Conservation (phyloP, 1,140 invertebrate genomes). For the Drosophila micromelanica region DNA sequence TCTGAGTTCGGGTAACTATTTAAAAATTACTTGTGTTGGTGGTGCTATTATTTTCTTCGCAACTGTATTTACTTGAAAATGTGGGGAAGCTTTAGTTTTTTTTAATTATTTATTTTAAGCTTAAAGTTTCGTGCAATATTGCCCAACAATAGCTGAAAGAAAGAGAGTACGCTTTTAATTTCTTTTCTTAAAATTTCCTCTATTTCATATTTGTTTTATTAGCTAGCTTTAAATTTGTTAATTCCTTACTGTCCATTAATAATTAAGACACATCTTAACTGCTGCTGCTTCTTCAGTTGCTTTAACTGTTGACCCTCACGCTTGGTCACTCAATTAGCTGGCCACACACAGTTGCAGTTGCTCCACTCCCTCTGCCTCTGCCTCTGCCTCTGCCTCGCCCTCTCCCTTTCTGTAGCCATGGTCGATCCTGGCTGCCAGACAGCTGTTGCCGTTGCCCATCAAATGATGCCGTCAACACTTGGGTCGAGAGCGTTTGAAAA, state of each 20-base stretch:
- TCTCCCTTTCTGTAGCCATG: background rate
- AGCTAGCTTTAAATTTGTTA: slow-evolving; percentile 20
- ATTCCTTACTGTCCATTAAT: background rate
- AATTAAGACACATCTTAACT: slow-evolving; percentile 38
- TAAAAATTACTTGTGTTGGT: too few species aligned
- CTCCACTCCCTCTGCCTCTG: background rate
- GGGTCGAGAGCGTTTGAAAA: slow-evolving; percentile 18
- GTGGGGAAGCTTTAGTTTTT: background rate
- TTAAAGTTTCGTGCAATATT: too few species aligned
- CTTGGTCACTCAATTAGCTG: slow-evolving; percentile 51
- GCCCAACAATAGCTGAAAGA: too few species aligned
- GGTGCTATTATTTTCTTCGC: too few species aligned
- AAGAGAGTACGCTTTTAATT: too few species aligned
- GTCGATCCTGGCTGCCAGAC: slow-evolving; percentile 22
- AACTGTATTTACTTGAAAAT: background rate
- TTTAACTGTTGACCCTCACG: slow-evolving; percentile 45
- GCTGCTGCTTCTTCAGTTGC: slow-evolving; percentile 6
- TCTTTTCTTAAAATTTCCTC: too few species aligned
- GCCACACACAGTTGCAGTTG: slow-evolving; percentile 36
- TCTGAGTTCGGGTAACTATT: too few species aligned
- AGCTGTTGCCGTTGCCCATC: slow-evolving; percentile 45
- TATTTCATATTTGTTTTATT: too few species aligned
- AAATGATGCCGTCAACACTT: slow-evolving; percentile 46
- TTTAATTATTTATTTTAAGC: background rate
- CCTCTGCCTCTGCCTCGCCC: background rate